Percentiles rank a stretch among this genome's conserved stretches.
These are phyloP conservation scores for Chromobotia macracanthus DNA, from an alignment of 2,797 vertebrate genomes.

Conservation along the genomic window DNA sequence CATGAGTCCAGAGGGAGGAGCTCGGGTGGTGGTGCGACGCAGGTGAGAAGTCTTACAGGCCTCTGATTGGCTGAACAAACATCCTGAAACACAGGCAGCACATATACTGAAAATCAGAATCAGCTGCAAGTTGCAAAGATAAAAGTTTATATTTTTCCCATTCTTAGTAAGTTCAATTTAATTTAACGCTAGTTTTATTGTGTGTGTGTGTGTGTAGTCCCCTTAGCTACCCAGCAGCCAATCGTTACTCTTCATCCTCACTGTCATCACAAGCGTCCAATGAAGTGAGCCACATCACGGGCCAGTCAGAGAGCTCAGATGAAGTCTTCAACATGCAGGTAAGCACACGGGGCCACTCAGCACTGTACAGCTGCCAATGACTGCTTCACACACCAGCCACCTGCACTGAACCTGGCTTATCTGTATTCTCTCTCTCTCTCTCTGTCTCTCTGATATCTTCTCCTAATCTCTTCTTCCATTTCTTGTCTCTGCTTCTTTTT, in stretches of 20 bases:
- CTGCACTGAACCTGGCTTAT: constrained; percentile 46
- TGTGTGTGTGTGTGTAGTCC: constrained; percentile 72
- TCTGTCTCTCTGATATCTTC: constrained; percentile 53
- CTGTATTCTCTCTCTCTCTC: constrained; percentile 37
- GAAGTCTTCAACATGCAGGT: constrained; percentile 99
- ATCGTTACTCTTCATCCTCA: constrained; percentile 97
- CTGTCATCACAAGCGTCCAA: constrained; percentile 98
- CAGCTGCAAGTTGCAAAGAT: neutral
- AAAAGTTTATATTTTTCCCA: no score
- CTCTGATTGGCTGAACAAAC: neutral
- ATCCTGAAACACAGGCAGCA: neutral
- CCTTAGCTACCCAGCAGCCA: constrained; percentile 93
- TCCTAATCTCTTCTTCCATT: constrained; percentile 45
- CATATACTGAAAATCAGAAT: neutral
- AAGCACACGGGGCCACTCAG: constrained; percentile 5
- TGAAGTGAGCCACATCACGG: constrained; percentile 99
- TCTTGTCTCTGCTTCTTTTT: constrained; percentile 20
- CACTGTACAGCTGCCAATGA: constrained; percentile 18
- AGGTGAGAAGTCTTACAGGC: constrained; percentile 77
- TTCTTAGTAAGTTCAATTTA: no score
- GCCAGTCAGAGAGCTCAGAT: constrained; percentile 98
- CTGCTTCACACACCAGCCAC: constrained; percentile 18
- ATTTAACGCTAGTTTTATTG: constrained; percentile 24
- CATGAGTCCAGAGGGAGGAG: constrained; percentile 88
- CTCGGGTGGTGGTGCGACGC: constrained; percentile 85